A percentile compares a stretch with the other conserved stretches of the same genome.
phyloP scores from a whole-genome alignment of 2,888 invertebrate species.

The Ditula angustiorana region DNA sequence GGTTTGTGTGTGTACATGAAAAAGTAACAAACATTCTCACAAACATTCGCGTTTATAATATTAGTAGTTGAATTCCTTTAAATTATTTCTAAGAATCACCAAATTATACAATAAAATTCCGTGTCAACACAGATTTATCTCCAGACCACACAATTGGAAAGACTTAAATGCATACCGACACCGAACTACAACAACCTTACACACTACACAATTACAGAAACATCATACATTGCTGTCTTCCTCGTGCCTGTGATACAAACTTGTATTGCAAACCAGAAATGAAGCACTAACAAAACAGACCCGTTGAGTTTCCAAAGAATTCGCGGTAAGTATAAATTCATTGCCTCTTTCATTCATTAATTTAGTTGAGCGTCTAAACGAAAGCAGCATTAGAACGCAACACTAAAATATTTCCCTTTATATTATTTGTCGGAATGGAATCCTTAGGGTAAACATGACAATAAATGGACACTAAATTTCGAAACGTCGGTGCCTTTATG shows the following conservation, averaged over 20 bases:
- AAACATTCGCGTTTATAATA: too few species aligned
- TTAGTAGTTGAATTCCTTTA: too few species aligned
- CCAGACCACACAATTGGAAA: slow-evolving; percentile 32
- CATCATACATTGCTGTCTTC: neutral
- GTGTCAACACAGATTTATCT: slow-evolving; percentile 37
- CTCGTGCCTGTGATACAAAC: neutral
- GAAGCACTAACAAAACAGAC: neutral
- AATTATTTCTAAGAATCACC: slow-evolving; percentile 24
- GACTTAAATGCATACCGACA: slow-evolving; percentile 2
- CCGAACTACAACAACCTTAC: neutral
- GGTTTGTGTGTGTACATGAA: too few species aligned
- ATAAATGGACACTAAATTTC: slow-evolving; percentile 52
- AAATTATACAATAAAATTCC: slow-evolving; percentile 30
- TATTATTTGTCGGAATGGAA: slow-evolving; percentile 18
- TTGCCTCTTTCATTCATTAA: neutral
- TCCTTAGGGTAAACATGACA: slow-evolving; percentile 55
- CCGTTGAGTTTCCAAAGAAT: neutral
- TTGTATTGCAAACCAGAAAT: neutral
- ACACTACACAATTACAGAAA: neutral
- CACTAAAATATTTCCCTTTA: neutral
- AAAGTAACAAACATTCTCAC: too few species aligned
- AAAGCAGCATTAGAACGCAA: neutral
- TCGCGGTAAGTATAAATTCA: neutral
- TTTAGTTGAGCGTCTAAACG: too few species aligned
- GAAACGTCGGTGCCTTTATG: slow-evolving; percentile 61